Base-by-base conservation (phyloP, 2,113 vertebrate species). In the Platysteira castanea region DNA sequence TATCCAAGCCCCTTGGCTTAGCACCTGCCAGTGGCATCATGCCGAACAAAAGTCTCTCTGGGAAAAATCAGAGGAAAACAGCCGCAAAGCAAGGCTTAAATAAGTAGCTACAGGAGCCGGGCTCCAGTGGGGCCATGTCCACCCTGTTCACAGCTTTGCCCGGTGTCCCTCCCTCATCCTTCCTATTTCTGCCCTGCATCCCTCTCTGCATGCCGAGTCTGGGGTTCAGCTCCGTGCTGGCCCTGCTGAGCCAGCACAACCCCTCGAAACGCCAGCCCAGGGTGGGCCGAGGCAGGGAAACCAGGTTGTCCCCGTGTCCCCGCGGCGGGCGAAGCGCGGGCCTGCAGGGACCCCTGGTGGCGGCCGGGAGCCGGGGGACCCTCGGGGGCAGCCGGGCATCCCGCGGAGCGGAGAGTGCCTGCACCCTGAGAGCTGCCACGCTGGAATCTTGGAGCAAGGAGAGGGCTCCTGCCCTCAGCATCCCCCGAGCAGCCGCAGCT, bases 261-360 rank as follows among this genome's bases (percentile, higher is more conserved):
- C 3, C 69, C 24, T 33, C 26, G n/a, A 14, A 56, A 4, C 0
- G 19, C 19, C n/a, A 54, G 13, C 10, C 4, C 49, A 2, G 64
- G 11, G 11, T 13, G 61, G 33, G 42, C 52, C 44, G 61, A 49
- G 57, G 26, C 12, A 6, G 9, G 7, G n/a, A 11, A 79, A 1
- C 7, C 4, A 3, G 28, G 20, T 2, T 28, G 16, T 9, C 33
- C 76, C 64, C 19, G 24, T 24, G 44, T n/a, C 59, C n/a, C 88
- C 3, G 41, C 11, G 16, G 67, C 59, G 35, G 50, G 61, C 61
- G 13, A 87, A 60, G 59, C n/a, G 70, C 30, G 61, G 78, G 77
- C 75, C 91, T 97, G 91, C 76, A 74, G 93, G 95, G 94, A 63
- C 97, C 90, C 69, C 96, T 97, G 93, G 92, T 68, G 97, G 96